These are phyloP conservation scores for Misgurnus mizolepis DNA, from an alignment of 2,113 vertebrate species.

Conservation along the genomic window DNA sequence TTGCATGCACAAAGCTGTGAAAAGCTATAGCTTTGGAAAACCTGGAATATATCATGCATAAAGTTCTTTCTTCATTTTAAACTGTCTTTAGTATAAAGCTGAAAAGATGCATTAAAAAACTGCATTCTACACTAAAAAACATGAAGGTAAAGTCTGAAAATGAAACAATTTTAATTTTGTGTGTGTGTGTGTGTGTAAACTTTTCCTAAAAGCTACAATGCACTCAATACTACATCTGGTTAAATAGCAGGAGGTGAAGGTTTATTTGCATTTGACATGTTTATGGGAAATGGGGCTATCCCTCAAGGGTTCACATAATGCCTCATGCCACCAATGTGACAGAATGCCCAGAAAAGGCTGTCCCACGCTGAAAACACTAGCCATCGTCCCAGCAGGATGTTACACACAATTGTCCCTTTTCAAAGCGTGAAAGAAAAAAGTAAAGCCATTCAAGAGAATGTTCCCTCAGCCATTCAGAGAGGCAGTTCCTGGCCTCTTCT, in stretches of 20 bases:
- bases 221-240: background rate
- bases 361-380: constrained; percentile 31
- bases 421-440: constrained; percentile 1
- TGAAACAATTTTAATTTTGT: too few relatives aligned
- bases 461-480: constrained; percentile 25
- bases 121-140: too few relatives aligned
- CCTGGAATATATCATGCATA: too few relatives aligned
- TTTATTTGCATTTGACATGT: constrained; percentile 1
- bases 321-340: constrained; percentile 18
- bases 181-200: too few relatives aligned
- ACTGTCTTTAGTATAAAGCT: too few relatives aligned
- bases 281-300: constrained; percentile 8
- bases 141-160: too few relatives aligned
- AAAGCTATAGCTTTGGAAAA: too few relatives aligned
- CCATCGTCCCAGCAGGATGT: constrained; percentile 45
- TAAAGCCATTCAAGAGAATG: constrained; percentile 31
- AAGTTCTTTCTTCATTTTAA: too few relatives aligned
- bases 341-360: constrained; percentile 29
- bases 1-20: too few relatives aligned
- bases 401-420: constrained; percentile 36
- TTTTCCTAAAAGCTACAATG: too few relatives aligned
- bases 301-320: constrained; percentile 27
- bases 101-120: too few relatives aligned
- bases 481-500: constrained; percentile 6
- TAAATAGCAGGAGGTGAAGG: background rate